Evolutionary conservation across 2,797 vertebrate species (phyloP).

Genomic region (Pseudomugil gertrudae): DNA sequence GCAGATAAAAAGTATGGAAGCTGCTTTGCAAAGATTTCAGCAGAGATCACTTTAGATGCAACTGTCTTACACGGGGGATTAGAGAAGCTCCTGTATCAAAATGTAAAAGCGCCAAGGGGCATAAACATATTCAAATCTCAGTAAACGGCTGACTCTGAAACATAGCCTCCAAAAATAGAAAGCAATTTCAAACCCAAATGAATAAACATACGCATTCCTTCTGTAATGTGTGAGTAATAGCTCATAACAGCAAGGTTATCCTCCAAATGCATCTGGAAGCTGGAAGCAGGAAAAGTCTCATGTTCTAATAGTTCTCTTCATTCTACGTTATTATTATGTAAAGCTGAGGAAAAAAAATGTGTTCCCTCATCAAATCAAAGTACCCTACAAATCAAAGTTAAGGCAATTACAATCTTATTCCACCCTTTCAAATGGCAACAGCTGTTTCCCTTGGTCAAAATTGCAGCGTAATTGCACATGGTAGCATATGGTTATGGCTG

Average conservation of each 20-base stretch:
- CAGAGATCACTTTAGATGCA: constrained; percentile 21
- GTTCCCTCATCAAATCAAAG: constrained; percentile 77
- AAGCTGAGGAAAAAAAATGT: constrained; percentile 73
- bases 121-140: constrained; percentile 48
- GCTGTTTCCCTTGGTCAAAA: constrained; percentile 83
- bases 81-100: constrained; percentile 29
- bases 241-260: constrained; percentile 62
- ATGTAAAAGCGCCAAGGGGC: constrained; percentile 17
- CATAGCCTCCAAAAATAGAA: constrained; percentile 49
- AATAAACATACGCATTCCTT: constrained; percentile 59
- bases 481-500: constrained; percentile 84
- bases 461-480: constrained; percentile 77
- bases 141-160: constrained; percentile 38
- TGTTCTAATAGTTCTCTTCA: constrained; percentile 59
- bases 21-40: constrained; percentile 16
- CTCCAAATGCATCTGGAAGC: constrained; percentile 49
- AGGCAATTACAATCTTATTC: constrained; percentile 81
- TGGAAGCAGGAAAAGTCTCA: constrained; percentile 38
- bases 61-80: constrained; percentile 32
- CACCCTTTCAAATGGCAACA: constrained; percentile 81
- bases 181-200: constrained; percentile 55
- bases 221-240: constrained; percentile 55
- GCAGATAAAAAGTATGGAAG: constrained; percentile 7
- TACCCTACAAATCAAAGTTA: constrained; percentile 82
- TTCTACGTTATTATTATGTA: constrained; percentile 68